Evolutionary conservation across 2,888 invertebrate species (phyloP), one percentile per base, ranked within the genome.

Genomic region (Bombylius discolor): DNA sequence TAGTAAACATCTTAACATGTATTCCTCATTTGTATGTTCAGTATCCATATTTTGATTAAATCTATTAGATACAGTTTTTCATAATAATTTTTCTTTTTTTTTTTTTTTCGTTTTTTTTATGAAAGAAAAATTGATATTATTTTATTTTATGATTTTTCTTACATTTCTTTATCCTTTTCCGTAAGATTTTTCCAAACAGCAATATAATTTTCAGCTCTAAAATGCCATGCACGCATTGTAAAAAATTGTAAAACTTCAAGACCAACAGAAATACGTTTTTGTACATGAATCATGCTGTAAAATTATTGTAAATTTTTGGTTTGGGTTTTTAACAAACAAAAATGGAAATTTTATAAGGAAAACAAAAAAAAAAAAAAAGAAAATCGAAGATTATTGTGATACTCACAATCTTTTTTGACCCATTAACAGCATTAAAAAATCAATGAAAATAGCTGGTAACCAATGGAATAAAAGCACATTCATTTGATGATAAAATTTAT

Each of bases 161-260:
- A 74, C 74, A 70, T 74, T 36, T 66, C 64, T 57, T 72, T 69
- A 59, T 81, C 81, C 56, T 74, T 70, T 4, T 69, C 67, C 14
- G 65, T 65, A 33, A 81, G 62, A 23, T 68, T 71, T 7, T 62
- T 59, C 59, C 73, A 74, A n/a, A 81, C 69, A 4, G 67, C 67
- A 49, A 76, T 74, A 61, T 86, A 81, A 63, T 85, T 84, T 46
- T 82, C 77, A 49, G 86, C 88, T 58, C 82, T 81, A 67, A 93
- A 93, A 63, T 79, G 76, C 95, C 95, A 96, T 64, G 89, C 82
- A 39, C 90, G 81, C 11, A 87, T 88, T 3, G 94, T 93, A 72
- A 96, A 96, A 72, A 91, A 95, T 68, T 93, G 87, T 32, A 96
- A 76, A 0, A 92, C 83, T 63, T 86, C 83, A 36, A 90, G 74